phyloP scores from a whole-genome alignment of 2,797 vertebrate genomes.

The Hydrocynus forskahlii region DNA sequence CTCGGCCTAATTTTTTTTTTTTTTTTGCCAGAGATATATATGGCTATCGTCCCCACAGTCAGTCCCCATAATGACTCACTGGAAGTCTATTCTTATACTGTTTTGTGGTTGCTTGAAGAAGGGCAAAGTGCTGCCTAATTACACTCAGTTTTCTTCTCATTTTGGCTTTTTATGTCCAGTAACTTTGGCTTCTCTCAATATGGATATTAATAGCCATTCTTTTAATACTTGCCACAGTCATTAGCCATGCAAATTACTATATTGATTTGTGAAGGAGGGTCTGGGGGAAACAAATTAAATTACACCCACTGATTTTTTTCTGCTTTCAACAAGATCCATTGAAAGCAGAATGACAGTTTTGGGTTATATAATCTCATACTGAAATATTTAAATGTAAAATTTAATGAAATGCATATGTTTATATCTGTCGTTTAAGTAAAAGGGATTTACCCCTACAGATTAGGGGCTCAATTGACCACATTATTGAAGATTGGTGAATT shows the following conservation, averaged over 20 bases:
- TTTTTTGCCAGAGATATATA: neutral
- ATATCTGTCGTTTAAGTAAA: too few species aligned
- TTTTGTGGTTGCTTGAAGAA: conserved; percentile 18
- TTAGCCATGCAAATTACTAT: conserved; percentile 79
- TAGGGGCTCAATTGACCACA: too few species aligned
- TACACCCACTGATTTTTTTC: conserved; percentile 40
- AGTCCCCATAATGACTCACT: neutral
- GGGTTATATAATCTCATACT: neutral
- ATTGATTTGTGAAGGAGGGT: conserved; percentile 69
- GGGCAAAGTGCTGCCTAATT: conserved; percentile 60
- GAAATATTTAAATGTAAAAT: neutral
- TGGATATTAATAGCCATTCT: conserved; percentile 75
- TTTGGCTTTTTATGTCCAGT: conserved; percentile 61
- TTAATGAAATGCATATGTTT: neutral
- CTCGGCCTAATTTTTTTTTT: conserved; percentile 1
- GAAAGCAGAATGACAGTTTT: neutral
- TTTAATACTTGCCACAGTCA: conserved; percentile 75
- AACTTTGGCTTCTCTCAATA: conserved; percentile 76
- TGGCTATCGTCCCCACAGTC: neutral
- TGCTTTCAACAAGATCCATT: conserved; percentile 20
- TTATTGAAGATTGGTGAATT: too few species aligned
- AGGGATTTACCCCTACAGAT: too few species aligned
- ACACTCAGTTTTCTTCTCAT: conserved; percentile 69
- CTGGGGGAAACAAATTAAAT: conserved; percentile 72
- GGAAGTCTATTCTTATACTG: conserved; percentile 10